phyloP scores from a whole-genome alignment of 2,797 vertebrate genomes.

The Epinephelus awoara region DNA sequence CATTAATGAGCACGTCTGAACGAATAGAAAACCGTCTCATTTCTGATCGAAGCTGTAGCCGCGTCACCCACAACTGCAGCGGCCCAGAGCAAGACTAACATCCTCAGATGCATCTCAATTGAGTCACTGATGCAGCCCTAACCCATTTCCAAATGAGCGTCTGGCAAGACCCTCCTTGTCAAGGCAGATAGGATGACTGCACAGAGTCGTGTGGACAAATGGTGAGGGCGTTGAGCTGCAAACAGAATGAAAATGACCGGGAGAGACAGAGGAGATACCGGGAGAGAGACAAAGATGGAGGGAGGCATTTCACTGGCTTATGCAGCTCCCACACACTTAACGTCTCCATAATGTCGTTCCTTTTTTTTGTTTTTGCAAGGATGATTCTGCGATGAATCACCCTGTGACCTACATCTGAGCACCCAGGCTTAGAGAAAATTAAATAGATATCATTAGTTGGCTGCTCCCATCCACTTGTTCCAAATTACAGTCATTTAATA shows the following conservation, averaged over 20 bases:
- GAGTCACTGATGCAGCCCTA: constrained; percentile 71
- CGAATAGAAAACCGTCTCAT: constrained; percentile 30
- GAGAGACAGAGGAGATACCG: constrained; percentile 63
- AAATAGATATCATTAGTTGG: constrained; percentile 67
- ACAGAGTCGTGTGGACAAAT: constrained; percentile 61
- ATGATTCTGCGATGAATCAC: constrained; percentile 70
- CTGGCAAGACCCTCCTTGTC: constrained; percentile 74
- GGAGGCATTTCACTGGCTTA: constrained; percentile 42
- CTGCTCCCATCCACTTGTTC: constrained; percentile 59
- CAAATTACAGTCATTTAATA: constrained; percentile 59
- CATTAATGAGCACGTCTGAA: constrained; percentile 62
- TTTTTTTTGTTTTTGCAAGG: constrained; percentile 57
- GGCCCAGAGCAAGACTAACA: constrained; percentile 50
- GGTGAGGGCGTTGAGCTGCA: constrained; percentile 66
- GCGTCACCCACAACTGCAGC: constrained; percentile 39
- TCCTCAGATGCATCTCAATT: constrained; percentile 72
- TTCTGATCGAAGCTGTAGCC: constrained; percentile 58
- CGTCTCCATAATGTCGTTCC: constrained; percentile 58
- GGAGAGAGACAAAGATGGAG: constrained; percentile 52
- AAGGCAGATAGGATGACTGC: constrained; percentile 64
- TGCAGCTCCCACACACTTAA: constrained; percentile 58
- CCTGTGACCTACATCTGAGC: constrained; percentile 73
- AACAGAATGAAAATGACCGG: constrained; percentile 75
- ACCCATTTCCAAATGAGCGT: constrained; percentile 73
- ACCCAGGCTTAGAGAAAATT: constrained; percentile 53